A percentile compares a stretch with the other conserved stretches of the same genome.
These are phyloP conservation scores for Oncopeltus fasciatus DNA, from an alignment of 1,140 invertebrate genomes.

Conservation along the genomic window DNA sequence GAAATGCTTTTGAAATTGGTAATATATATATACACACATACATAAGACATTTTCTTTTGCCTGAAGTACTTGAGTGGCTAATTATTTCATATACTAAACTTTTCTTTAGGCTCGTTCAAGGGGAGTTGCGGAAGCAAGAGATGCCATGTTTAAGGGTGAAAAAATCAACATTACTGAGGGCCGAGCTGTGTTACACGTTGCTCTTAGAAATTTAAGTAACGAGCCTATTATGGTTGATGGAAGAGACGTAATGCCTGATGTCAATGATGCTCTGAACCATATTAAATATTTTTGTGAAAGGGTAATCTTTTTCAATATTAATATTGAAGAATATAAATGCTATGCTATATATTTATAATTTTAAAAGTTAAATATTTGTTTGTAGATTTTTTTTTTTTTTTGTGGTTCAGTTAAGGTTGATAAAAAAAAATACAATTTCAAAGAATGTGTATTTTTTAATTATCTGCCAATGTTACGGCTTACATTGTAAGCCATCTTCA, in stretches of 20 bases:
- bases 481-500: no score
- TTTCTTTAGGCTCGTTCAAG: constrained; percentile 63
- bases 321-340: neutral
- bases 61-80: no score
- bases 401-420: no score
- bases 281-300: constrained; percentile 86
- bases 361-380: neutral
- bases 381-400: no score
- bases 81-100: constrained; percentile 9
- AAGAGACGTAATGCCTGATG: constrained; percentile 85
- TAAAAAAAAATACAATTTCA: no score
- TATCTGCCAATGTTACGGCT: no score
- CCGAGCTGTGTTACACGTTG: constrained; percentile 86
- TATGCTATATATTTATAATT: neutral
- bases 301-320: constrained; percentile 31
- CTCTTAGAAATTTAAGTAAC: constrained; percentile 75
- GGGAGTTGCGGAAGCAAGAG: constrained; percentile 68
- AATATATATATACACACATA: no score
- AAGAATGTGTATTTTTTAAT: no score
- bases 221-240: constrained; percentile 69
- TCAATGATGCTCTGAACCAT: constrained; percentile 80
- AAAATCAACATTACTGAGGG: constrained; percentile 98
- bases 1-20: constrained; percentile 63
- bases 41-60: neutral
- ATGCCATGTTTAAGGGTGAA: constrained; percentile 87